Evolutionary conservation across 2,113 vertebrate species (phyloP), one percentile per base, ranked within the genome.

Genomic region (Poeciliopsis turrubarensis): DNA sequence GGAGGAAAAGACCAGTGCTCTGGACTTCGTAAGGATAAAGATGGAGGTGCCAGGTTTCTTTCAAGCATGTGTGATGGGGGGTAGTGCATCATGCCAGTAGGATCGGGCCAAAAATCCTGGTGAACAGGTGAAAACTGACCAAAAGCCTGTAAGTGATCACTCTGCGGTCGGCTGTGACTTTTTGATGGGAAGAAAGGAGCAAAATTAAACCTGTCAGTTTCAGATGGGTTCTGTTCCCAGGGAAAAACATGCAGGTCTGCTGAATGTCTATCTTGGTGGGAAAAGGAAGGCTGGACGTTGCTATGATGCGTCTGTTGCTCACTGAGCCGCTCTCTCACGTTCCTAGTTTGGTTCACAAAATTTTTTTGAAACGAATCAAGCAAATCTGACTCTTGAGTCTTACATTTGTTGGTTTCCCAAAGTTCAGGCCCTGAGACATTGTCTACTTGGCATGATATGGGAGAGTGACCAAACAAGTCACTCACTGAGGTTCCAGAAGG

Each of bases 1-100:
- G 95, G 94, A 77, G 96, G 95, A 74, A 95, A 96, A 60, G 90
- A 88, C 95, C 94, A 96, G 32, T 65, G 64, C 39, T 94, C 91
- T 1, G 94, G 94, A 69, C 93, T 95, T 22, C 63, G 83, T 66
- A 90, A 60, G 77, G 60, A 69, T 80, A 86, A 86, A 62, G 73
- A 51, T 57, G 87, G 26, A 80, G 72, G 47, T 39, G 72, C 78
- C 12, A 82, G 39, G 8, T 77, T 79, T 60, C 77, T 90, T 60
- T 95, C 94, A 63, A 94, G 85, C 69, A 82, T 81, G 70, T 89
- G 82, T n/a, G 89, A 89, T 10, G 86, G 72, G 7, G 89, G 93
- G 32, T 86, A 95, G 72, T 82, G 83, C 19, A 60, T 88, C 86
- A 91, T 92, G 66, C 81, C 83, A 65, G 61, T 73, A 4, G 64